Percentiles rank a stretch among this genome's conserved stretches.
Conservation (phyloP, 1,140 invertebrate genomes). For the Aphis gossypii region DNA sequence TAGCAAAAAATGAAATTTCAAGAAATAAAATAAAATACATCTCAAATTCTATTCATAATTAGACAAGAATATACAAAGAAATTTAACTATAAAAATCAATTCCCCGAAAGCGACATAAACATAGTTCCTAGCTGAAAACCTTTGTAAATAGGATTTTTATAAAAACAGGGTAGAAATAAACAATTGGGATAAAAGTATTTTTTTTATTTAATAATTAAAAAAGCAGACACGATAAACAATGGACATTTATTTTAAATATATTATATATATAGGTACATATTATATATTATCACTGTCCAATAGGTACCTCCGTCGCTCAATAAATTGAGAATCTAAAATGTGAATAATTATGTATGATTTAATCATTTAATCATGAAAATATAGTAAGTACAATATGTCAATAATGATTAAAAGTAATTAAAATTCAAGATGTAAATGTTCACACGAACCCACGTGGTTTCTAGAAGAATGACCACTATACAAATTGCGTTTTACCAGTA, state of each 20-base stretch:
- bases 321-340: background rate
- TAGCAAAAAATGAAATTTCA: background rate
- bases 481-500: conserved; percentile 14
- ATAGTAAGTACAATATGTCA: background rate
- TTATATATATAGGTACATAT: background rate
- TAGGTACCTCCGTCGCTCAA: background rate
- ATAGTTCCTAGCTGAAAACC: background rate
- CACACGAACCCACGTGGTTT: background rate
- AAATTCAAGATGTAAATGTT: conserved; percentile 2
- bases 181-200: background rate
- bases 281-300: background rate
- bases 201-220: background rate
- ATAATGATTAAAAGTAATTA: background rate
- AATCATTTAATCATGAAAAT: background rate
- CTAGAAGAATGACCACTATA: background rate
- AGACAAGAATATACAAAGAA: background rate
- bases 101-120: background rate
- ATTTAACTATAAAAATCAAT: background rate
- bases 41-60: background rate
- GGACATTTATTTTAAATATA: background rate
- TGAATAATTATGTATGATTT: background rate
- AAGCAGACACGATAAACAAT: background rate
- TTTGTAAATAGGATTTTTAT: background rate
- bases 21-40: background rate
- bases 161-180: background rate